These are phyloP conservation scores for Dendroctonus valens DNA, from an alignment of 1,140 invertebrate species.

Conservation along the genomic window DNA sequence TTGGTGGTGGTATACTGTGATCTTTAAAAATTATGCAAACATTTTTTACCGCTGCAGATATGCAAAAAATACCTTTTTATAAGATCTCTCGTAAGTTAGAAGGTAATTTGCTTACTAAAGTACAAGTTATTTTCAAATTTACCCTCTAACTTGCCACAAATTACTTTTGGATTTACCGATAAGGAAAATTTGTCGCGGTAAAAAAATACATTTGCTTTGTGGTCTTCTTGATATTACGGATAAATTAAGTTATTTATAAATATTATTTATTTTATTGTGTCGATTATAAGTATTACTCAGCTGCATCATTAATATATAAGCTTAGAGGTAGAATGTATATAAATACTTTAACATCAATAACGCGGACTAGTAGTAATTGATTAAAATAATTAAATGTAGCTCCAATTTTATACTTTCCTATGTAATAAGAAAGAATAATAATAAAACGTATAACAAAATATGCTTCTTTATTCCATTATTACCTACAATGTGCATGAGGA, in stretches of 20 bases:
- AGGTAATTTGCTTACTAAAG: too few relatives aligned
- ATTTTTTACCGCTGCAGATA: conserved; percentile 41
- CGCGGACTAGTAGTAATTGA: conserved; percentile 20
- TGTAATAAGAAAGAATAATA: background rate
- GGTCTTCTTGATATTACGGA: background rate
- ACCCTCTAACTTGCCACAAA: too few relatives aligned
- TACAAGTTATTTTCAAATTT: too few relatives aligned
- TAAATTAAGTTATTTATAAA: conserved; percentile 15
- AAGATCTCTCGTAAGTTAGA: too few relatives aligned
- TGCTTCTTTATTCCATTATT: background rate
- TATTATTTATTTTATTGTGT: conserved; percentile 16
- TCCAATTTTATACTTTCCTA: conserved; percentile 18
- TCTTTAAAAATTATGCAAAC: conserved; percentile 13
- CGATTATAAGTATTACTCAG: background rate
- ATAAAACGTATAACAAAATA: conserved; percentile 7
- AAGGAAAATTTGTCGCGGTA: background rate
- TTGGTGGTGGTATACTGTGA: conserved; percentile 35
- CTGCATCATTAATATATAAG: background rate
- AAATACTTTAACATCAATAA: conserved; percentile 17
- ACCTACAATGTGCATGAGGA: too few relatives aligned
- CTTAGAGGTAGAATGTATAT: conserved; percentile 17
- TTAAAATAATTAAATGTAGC: conserved; percentile 9
- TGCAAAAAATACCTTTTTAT: too few relatives aligned
- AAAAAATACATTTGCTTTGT: conserved; percentile 1
- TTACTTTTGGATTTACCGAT: too few relatives aligned